Evolutionary conservation across 2,888 invertebrate species (phyloP).

Genomic region (Drosophila glabriapex): DNA sequence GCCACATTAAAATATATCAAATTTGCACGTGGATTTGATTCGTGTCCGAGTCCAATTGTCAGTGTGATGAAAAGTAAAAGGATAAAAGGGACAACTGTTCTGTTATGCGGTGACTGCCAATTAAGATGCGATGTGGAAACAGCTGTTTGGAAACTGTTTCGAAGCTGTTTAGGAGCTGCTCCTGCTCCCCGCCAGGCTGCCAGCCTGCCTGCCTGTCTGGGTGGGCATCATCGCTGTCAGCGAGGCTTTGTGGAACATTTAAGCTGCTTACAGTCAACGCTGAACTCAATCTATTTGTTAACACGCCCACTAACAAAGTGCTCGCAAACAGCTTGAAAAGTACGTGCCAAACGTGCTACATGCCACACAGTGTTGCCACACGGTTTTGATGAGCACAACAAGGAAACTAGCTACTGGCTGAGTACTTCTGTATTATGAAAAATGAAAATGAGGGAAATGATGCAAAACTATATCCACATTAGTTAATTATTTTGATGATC

Average conservation of each 20-base stretch:
- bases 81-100: conserved; percentile 6
- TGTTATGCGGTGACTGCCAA: conserved; percentile 1
- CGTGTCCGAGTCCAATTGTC: conserved; percentile 46
- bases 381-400: neutral
- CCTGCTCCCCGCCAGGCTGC: neutral
- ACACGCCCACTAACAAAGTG: conserved; percentile 53
- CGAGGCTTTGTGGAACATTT: conserved; percentile 31
- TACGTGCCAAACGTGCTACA: conserved; percentile 39
- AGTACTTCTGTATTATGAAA: neutral
- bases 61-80: conserved; percentile 29
- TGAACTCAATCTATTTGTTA: conserved; percentile 73
- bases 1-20: conserved; percentile 34
- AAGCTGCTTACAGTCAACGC: conserved; percentile 63
- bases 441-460: neutral
- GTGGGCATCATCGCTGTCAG: conserved; percentile 19
- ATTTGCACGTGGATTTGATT: conserved; percentile 70
- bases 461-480: neutral
- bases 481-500: neutral
- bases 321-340: conserved; percentile 43
- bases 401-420: neutral
- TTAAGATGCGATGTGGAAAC: neutral
- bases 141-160: neutral
- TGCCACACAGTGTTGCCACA: conserved; percentile 9
- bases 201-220: neutral
- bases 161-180: neutral